Base-by-base conservation (phyloP, 2,888 invertebrate species). In the Scaptomyza flava region DNA sequence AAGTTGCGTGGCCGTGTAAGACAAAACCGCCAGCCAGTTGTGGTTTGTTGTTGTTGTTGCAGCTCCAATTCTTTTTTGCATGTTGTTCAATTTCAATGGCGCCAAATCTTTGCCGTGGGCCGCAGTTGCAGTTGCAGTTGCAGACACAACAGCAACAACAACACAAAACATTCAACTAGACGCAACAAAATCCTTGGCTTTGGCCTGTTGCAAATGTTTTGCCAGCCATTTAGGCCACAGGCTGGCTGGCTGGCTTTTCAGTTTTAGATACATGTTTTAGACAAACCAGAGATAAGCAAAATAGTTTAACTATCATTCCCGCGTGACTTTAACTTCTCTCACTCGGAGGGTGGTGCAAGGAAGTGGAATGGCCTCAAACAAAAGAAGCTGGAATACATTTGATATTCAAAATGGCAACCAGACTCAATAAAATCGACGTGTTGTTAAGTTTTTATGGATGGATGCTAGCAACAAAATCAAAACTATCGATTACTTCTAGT, bases 41-140 rank as follows among this genome's bases (percentile, higher is more conserved):
- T n/a, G n/a, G n/a, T 46, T 46, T 65, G 73, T 48, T 57, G 57
- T 31, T 43, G 34, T 31, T 51, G 60, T 47, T 64, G 65, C 63
- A 72, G 77, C 69, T 84, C 68, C 82, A 79, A 65, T 79, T 81
- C 67, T 73, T 53, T 74, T 77, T 82, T 76, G 75, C 87, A 81
- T 87, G 81, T 84, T 78, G 69, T 62, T 81, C 76, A 61, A 65
- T 73, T 84, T 81, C 81, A 87, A 84, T 82, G 82, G 82, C 82
- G 82, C 82, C 82, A 87, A 84, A 84, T 81, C 75, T 77, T 79
- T 73, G 77, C 79, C 75, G 79, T 87, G 79, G 79, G 83, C 66
- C 69, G 76, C 63, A 74, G 42, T n/a, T 12, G 50, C 36, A 51
- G 36, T 51, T 51, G n/a, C 23, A 51, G 50, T 27, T 36, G 23